Evolutionary conservation across 2,888 invertebrate genomes (phyloP), one percentile per base, ranked within the genome.

Genomic region (Chrysolina oricalcia): DNA sequence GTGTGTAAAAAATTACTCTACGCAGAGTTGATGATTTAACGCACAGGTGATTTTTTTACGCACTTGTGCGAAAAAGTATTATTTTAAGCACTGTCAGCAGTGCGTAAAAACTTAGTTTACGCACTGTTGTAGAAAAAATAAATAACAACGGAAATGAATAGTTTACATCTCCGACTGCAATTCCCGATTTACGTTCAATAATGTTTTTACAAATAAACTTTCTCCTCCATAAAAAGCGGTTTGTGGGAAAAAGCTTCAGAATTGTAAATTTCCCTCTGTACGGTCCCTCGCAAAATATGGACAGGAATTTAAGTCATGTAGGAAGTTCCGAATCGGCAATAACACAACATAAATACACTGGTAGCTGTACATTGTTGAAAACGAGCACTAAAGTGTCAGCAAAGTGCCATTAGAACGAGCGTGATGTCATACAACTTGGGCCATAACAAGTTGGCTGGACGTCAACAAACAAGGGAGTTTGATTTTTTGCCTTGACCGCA

Each of bases 381-480:
- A 78, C 68, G 73, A 78, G 76, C 80, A 73, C 74, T 73, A 77
- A 80, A 80, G 77, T 78, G 80, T 80, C 80, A 78, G 64, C 76
- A 78, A 66, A 77, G 78, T 79, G 77, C 80, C 78, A 77, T 75
- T 77, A 78, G 70, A 53, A 56, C 67, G 72, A 69, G 69, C 73
- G 62, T 63, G 67, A 75, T 78, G 71, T 67, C 76, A 72, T 78
- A 75, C 72, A 77, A 77, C 75, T 81, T 80, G 72, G 80, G 71
- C 78, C 80, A 80, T 81, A 80, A 79, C 79, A 81, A 81, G 76
- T 81, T 78, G 80, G 80, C 79, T 76, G 81, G 77, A 76, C 80
- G 79, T 79, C 80, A 81, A 79, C 81, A 81, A 81, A 81, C 81
- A 78, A 81, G 77, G 73, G 76, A 79, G 80, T 82, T 81, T 77